Evolutionary conservation across 2,888 invertebrate genomes (phyloP), one percentile per base, ranked within the genome.

Genomic region (Thecophora atra): DNA sequence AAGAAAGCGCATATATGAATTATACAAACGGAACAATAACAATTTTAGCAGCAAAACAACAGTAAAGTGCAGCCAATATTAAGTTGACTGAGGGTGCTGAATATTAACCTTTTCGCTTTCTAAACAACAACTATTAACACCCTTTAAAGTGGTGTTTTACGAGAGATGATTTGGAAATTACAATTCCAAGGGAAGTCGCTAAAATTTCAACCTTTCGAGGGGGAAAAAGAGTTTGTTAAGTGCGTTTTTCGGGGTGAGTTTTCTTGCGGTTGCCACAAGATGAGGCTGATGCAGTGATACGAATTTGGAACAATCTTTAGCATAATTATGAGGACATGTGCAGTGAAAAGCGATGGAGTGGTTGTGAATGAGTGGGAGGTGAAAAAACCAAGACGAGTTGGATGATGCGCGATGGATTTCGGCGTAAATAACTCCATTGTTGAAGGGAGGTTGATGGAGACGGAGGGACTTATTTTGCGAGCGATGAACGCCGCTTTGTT

Each of bases 221-320:
- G n/a, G n/a, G n/a, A n/a, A n/a, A n/a, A n/a, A n/a, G n/a, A n/a
- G n/a, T 15, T 6, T 13, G 21, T 58, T 1, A 4, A 6, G 28
- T 37, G 37, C 6, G 37, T 37, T 37, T 37, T 37, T 37, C 7
- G 37, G 37, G 74, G 69, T 69, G 69, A 69, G 71, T 78, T 77
- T 79, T 80, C 78, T 77, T 80, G 80, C 76, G 81, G 81, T 76
- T 76, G 54, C 66, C 56, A 6, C 21, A 58, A 72, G 30, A 72
- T 52, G 52, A 62, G 60, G 60, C 24, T n/a, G 47, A 30, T 54
- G 56, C 24, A 47, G 26, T n/a, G 67, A 63, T 62, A 70, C 63
- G 70, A 70, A 68, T 62, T 63, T 62, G 30, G 17, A 73, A 81
- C 81, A 80, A 78, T 80, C 81, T 80, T 81, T 81, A 81, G 81